phyloP scores from a whole-genome alignment of 2,888 invertebrate genomes.

The Alloplasta piceator region DNA sequence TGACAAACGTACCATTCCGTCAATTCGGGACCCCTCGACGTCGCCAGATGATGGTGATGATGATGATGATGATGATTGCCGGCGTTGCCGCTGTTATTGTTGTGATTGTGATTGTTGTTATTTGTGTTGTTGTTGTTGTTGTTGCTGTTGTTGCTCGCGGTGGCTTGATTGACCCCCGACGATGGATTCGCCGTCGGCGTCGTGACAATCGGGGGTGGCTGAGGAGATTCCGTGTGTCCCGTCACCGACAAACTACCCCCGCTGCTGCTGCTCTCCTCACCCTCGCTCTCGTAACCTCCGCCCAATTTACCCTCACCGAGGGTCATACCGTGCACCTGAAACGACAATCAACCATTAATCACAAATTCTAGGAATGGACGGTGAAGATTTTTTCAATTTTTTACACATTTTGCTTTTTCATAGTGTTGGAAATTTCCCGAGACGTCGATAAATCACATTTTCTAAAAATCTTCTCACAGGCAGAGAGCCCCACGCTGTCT shows the following conservation, averaged over 20 bases:
- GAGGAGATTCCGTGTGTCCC: conserved; percentile 82
- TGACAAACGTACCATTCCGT: conserved; percentile 94
- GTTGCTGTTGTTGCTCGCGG: conserved; percentile 58
- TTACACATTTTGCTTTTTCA: no score
- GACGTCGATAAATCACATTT: no score
- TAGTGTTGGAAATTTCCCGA: no score
- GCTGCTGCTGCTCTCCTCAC: conserved; percentile 92
- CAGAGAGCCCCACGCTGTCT: no score
- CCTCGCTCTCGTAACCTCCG: conserved; percentile 93
- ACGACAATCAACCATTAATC: conserved; percentile 13
- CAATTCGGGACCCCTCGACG: conserved; percentile 85
- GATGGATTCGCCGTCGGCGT: conserved; percentile 74
- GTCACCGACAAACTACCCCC: conserved; percentile 90
- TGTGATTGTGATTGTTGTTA: conserved; percentile 66
- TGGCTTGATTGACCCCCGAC: conserved; percentile 66
- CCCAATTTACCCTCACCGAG: conserved; percentile 85
- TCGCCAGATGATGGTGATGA: conserved; percentile 81
- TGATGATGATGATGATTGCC: conserved; percentile 80
- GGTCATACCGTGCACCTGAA: conserved; percentile 87
- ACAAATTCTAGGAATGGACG: not conserved
- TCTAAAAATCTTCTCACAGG: no score
- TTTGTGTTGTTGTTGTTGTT: conserved; percentile 64
- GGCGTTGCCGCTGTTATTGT: conserved; percentile 80
- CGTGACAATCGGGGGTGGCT: conserved; percentile 85
- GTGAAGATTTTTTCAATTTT: no score